These are phyloP conservation scores for Benitochromis conjunctus DNA, from an alignment of 2,113 vertebrate genomes.

Conservation along the genomic window DNA sequence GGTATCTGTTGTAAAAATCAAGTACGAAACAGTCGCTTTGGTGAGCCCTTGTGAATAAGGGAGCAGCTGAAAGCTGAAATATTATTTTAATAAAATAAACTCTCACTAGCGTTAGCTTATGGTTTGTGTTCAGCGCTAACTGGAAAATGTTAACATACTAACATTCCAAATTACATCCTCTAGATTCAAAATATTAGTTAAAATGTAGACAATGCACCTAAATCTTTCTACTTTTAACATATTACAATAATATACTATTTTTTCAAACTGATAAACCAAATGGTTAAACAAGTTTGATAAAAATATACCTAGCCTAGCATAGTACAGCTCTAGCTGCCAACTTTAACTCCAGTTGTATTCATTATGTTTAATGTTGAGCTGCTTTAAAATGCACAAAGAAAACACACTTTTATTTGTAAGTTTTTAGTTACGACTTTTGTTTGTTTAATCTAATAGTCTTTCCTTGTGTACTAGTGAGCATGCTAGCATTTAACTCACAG, in stretches of 20 bases:
- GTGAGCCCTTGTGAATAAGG: background rate
- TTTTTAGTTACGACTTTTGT: background rate
- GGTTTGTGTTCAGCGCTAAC: rapidly evolving
- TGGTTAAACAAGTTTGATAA: background rate
- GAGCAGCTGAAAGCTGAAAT: background rate
- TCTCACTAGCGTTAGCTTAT: background rate
- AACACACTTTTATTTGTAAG: background rate
- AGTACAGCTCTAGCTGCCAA: background rate
- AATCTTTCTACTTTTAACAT: rapidly evolving
- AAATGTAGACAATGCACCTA: background rate
- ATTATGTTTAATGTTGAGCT: background rate
- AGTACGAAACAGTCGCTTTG: rapidly evolving
- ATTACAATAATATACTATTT: background rate
- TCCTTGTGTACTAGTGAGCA: background rate
- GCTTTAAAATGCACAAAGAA: background rate
- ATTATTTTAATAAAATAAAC: background rate
- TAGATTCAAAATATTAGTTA: background rate
- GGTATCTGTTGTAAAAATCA: background rate
- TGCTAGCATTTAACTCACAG: background rate
- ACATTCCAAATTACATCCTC: background rate
- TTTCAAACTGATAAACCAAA: background rate
- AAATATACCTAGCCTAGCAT: background rate
- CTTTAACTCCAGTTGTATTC: background rate
- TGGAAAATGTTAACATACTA: background rate
- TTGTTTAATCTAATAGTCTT: background rate